Evolutionary conservation across 2,888 invertebrate species (phyloP), one percentile per base, ranked within the genome.

Genomic region (Tromatobia lineatoria): DNA sequence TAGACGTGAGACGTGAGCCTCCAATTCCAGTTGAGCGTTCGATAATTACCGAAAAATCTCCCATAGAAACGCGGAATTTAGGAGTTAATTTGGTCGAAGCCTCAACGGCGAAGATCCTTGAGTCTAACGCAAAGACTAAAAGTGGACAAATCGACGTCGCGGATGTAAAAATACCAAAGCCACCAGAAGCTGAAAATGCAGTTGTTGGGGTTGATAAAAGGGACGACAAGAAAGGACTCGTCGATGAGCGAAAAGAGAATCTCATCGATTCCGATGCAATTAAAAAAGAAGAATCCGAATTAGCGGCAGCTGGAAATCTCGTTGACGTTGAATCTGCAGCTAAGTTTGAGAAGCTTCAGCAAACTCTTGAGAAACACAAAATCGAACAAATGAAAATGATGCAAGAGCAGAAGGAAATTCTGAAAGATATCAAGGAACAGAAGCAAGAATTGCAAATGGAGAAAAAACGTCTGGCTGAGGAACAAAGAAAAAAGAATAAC

Each of bases 361-460:
- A 52, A 15, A 81, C 96, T 20, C 94, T 97, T 23, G 96, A 96
- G 92, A 95, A 96, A 90, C 96, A 97, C 86, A 96, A 96, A 80
- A 94, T 96, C 91, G 96, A 96, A 90, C 96, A 96, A 89, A 95
- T 96, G 88, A 95, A 96, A 91, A 93, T 97, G 83, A 94, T 96
- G 45, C 95, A 96, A 87, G 96, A 96, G 90, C 96, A 96, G 88
- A 96, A 96, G 88, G 94, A 96, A 90, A 94, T 96, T 81, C 91
- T 96, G 64, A 94, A 95, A 85, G 95, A 96, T 90, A 94, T 96
- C 25, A 95, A 95, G 78, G 94, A 95, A 86, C 95, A 95, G 6
- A 95, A 95, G 80, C 92, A 95, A 83, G 95, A 95, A 87, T 87
- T 95, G 6, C 92, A 94, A 87, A 74, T 76, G 50, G 82, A 85